These are phyloP conservation scores for Pocota personata DNA, from an alignment of 2,888 invertebrate species.

Conservation along the genomic window DNA sequence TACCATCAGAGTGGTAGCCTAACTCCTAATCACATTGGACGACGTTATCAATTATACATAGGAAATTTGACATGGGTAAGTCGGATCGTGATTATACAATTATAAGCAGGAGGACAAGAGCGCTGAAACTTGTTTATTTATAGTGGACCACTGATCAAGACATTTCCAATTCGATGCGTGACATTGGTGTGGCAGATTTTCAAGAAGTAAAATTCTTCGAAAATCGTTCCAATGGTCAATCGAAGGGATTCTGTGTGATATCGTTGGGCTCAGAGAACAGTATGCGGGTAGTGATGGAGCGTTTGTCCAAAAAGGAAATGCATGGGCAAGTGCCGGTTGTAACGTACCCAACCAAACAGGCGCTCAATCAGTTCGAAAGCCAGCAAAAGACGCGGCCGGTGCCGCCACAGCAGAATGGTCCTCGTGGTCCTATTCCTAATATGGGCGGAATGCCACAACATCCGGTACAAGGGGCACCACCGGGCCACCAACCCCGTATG, in stretches of 20 bases:
- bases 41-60: constrained; percentile 96
- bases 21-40: constrained; percentile 87
- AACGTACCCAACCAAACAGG: constrained; percentile 97
- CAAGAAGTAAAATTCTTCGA: constrained; percentile 99
- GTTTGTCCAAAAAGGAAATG: constrained; percentile 96
- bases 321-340: constrained; percentile 98
- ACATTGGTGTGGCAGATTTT: constrained; percentile 95
- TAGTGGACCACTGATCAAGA: constrained; percentile 99
- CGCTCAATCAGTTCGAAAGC: constrained; percentile 93
- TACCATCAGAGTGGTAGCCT: constrained; percentile 88
- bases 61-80: constrained; percentile 99
- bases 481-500: constrained; percentile 84
- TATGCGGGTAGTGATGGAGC: constrained; percentile 94
- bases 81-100: constrained; percentile 74
- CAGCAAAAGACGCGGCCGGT: constrained; percentile 95
- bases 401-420: constrained; percentile 87
- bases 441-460: constrained; percentile 83
- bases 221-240: constrained; percentile 99
- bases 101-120: neutral
- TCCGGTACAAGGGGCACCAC: constrained; percentile 82
- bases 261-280: constrained; percentile 96
- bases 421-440: constrained; percentile 83
- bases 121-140: constrained; percentile 80
- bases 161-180: constrained; percentile 93
- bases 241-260: constrained; percentile 98